These are phyloP conservation scores for Gymnoscopelus microlampas DNA, from an alignment of 2,797 vertebrate genomes.

Conservation along the genomic window DNA sequence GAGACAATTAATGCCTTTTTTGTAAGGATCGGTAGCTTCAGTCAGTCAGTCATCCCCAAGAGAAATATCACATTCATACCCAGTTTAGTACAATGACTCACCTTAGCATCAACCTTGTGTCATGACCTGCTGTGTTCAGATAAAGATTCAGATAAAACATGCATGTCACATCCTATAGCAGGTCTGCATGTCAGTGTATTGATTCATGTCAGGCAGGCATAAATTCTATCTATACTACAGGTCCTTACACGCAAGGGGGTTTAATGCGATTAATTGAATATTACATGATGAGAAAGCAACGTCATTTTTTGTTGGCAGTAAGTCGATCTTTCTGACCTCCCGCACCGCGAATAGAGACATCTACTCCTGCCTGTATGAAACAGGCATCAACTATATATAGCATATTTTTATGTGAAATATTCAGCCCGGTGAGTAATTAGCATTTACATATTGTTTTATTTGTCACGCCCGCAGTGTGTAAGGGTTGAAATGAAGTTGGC, in stretches of 20 bases:
- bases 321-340: too few species aligned
- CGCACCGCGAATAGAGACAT: too few species aligned
- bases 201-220: neutral
- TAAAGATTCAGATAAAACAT: slow-evolving; percentile 41
- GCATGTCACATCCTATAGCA: slow-evolving; percentile 37
- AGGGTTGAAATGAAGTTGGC: slow-evolving; percentile 20
- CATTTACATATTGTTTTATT: neutral
- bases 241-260: too few species aligned
- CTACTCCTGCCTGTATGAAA: too few species aligned
- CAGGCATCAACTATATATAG: neutral
- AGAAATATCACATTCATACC: slow-evolving; percentile 55
- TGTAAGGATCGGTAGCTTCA: slow-evolving; percentile 58
- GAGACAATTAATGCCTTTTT: slow-evolving; percentile 65
- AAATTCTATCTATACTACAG: too few species aligned
- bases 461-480: too few species aligned
- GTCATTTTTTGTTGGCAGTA: too few species aligned
- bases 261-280: too few species aligned
- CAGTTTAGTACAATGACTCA: slow-evolving; percentile 45
- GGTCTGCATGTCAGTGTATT: slow-evolving; percentile 44
- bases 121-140: slow-evolving; percentile 36
- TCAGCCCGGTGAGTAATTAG: neutral
- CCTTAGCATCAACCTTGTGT: slow-evolving; percentile 35
- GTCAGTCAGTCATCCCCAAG: slow-evolving; percentile 23
- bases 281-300: too few species aligned
- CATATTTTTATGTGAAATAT: slow-evolving; percentile 1